Percentiles rank a stretch among this genome's conserved stretches.
Evolutionary conservation across 2,113 vertebrate species (phyloP).

Genomic region (Platysteira castanea): DNA sequence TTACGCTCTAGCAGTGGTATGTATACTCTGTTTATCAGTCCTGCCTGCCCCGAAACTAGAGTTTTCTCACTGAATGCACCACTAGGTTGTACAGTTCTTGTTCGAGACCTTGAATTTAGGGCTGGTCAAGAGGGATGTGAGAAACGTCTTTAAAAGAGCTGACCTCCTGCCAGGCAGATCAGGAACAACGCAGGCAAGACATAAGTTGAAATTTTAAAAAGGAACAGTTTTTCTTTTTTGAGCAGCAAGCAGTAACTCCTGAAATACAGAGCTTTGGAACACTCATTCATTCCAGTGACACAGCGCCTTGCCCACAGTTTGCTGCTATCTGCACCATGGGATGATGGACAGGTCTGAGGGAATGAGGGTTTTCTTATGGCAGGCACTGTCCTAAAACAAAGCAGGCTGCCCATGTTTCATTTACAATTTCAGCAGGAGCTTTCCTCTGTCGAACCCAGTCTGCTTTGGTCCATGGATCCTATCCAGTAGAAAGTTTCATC

Average conservation of each 20-base stretch:
- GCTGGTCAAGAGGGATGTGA: background rate
- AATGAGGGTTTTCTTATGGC: background rate
- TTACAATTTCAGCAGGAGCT: background rate
- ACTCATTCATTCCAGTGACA: background rate
- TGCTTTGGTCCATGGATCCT: background rate
- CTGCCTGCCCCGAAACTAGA: background rate
- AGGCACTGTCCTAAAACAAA: background rate
- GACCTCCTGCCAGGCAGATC: background rate
- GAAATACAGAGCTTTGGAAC: background rate
- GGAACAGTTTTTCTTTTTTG: background rate
- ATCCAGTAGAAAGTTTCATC: background rate
- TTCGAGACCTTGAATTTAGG: background rate
- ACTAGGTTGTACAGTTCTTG: background rate
- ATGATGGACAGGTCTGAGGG: background rate
- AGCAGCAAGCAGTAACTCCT: background rate
- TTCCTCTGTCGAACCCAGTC: background rate
- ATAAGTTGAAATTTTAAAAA: background rate
- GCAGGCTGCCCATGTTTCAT: background rate
- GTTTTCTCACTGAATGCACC: background rate
- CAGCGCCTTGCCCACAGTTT: background rate
- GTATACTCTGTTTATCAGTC: background rate
- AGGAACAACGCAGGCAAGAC: background rate
- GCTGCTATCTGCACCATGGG: background rate
- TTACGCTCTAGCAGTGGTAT: background rate
- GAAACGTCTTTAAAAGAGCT: background rate